Percentiles rank a stretch among this genome's conserved stretches.
Conservation (phyloP, 2,888 invertebrate species). For the Vesta saturnalis region DNA sequence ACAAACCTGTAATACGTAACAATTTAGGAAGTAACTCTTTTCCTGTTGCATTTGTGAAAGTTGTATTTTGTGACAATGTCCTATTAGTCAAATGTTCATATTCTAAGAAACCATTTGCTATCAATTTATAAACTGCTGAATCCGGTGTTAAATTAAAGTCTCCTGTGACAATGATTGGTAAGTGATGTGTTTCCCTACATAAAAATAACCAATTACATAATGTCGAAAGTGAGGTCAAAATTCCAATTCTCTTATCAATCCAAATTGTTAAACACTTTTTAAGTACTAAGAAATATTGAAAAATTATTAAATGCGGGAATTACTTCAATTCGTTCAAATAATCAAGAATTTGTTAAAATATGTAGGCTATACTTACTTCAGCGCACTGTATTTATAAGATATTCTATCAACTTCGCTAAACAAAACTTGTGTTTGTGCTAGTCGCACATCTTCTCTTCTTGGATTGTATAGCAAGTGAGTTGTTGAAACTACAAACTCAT, state of each 20-base stretch:
- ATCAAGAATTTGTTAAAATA: not conserved
- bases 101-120: conserved; percentile 71
- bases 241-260: too few relatives aligned
- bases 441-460: conserved; percentile 84
- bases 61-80: conserved; percentile 47
- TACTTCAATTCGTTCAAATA: too few relatives aligned
- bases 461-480: conserved; percentile 97
- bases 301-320: too few relatives aligned
- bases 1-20: conserved; percentile 64
- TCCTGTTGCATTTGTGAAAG: conserved; percentile 41
- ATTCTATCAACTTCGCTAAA: conserved; percentile 86
- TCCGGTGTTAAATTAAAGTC: conserved; percentile 90
- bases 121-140: conserved; percentile 75
- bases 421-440: conserved; percentile 87
- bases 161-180: conserved; percentile 88
- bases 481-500: conserved; percentile 82
- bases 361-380: conserved; percentile 41
- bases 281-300: too few relatives aligned
- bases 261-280: too few relatives aligned
- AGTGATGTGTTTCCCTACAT: conserved; percentile 59
- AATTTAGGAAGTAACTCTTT: conserved; percentile 52
- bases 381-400: conserved; percentile 64
- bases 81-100: conserved; percentile 54
- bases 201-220: conserved; percentile 42
- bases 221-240: too few relatives aligned